phyloP scores from a whole-genome alignment of 1,140 invertebrate genomes.

The Penaeus chinensis region DNA sequence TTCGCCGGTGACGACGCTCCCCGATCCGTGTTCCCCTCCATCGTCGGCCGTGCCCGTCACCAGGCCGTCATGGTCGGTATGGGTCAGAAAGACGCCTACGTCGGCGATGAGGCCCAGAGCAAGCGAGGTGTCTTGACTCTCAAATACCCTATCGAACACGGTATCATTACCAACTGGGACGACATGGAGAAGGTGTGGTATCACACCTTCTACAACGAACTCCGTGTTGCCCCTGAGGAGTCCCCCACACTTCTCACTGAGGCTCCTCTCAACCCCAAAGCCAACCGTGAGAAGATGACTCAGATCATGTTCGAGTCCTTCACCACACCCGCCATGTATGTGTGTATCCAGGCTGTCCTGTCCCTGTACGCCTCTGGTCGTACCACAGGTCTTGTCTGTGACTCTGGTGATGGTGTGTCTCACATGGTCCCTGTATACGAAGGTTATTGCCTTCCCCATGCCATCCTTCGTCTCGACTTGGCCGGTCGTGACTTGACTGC shows the following conservation, averaged over 20 bases:
- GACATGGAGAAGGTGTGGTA: slow-evolving; percentile 99
- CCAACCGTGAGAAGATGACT: slow-evolving; percentile 82
- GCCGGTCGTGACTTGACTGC: too few relatives aligned
- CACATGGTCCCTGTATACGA: slow-evolving; percentile 14
- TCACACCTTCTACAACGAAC: slow-evolving; percentile 94
- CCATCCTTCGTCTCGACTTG: too few relatives aligned
- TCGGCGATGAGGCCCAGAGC: slow-evolving; percentile 92
- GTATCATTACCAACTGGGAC: slow-evolving; percentile 96
- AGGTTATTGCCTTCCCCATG: background rate
- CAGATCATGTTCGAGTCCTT: slow-evolving; percentile 76
- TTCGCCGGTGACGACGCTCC: slow-evolving; percentile 78
- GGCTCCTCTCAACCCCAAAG: slow-evolving; percentile 92
- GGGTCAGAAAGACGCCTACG: slow-evolving; percentile 91
- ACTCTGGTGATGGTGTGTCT: slow-evolving; percentile 11
- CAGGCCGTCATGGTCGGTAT: slow-evolving; percentile 89
- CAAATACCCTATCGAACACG: slow-evolving; percentile 94
- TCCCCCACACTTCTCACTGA: slow-evolving; percentile 92
- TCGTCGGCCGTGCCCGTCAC: slow-evolving; percentile 75
- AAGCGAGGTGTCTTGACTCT: slow-evolving; percentile 91
- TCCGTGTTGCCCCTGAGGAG: slow-evolving; percentile 93
- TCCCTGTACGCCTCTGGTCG: slow-evolving; percentile 20
- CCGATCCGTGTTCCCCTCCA: slow-evolving; percentile 76
- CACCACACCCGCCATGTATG: slow-evolving; percentile 54
- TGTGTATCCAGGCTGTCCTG: slow-evolving; percentile 21
- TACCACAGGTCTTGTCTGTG: slow-evolving; percentile 6